Conservation (phyloP, 2,888 invertebrate genomes). For the Hyles lineata region DNA sequence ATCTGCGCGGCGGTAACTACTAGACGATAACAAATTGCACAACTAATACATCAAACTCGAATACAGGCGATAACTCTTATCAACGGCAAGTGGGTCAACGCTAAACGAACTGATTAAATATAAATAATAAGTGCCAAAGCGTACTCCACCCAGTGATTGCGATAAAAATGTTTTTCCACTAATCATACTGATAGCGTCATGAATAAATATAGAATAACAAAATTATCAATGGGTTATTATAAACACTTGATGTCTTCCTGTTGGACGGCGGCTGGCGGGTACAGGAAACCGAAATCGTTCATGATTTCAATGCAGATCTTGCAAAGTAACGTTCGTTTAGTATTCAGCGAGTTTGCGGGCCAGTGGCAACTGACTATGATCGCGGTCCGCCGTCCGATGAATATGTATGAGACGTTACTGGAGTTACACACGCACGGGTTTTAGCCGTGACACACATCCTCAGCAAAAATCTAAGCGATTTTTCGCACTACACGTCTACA, state of each 20-base stretch:
- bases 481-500: constrained; percentile 48
- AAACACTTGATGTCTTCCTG: constrained; percentile 49
- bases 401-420: constrained; percentile 74
- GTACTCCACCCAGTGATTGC: constrained; percentile 42
- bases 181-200: constrained; percentile 49
- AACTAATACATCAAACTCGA: constrained; percentile 68
- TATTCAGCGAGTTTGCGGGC: constrained; percentile 76
- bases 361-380: constrained; percentile 70
- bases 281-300: constrained; percentile 69
- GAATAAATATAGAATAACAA: constrained; percentile 43
- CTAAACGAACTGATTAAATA: constrained; percentile 57
- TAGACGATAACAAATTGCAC: constrained; percentile 69
- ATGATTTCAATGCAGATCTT: constrained; percentile 75
- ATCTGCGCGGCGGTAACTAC: constrained; percentile 53
- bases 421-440: constrained; percentile 64
- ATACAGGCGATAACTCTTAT: constrained; percentile 70
- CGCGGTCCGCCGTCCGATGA: constrained; percentile 66
- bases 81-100: constrained; percentile 74
- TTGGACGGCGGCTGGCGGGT: constrained; percentile 44
- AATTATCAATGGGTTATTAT: constrained; percentile 28
- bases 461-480: constrained; percentile 56
- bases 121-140: constrained; percentile 45
- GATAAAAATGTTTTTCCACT: constrained; percentile 50
- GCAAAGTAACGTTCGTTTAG: constrained; percentile 64
- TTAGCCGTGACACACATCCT: constrained; percentile 79